Percentiles rank a stretch among this genome's conserved stretches.
Conservation (phyloP, 2,113 vertebrate genomes). For the Pomatorhinus ruficollis region DNA sequence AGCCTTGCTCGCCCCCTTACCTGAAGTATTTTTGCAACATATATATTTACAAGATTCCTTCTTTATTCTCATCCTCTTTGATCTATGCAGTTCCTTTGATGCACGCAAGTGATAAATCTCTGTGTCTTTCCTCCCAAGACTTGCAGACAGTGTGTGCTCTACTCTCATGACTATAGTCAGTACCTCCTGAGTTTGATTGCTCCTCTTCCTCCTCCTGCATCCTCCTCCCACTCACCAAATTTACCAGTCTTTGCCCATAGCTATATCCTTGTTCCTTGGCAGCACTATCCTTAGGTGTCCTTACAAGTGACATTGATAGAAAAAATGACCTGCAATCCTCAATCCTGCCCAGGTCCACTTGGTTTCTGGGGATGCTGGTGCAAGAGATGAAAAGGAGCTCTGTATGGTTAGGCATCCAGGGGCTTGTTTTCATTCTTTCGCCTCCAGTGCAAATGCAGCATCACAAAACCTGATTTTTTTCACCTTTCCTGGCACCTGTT, state of each 20-base stretch:
- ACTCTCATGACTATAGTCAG: not conserved
- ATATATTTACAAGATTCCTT: not conserved
- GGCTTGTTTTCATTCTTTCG: not conserved
- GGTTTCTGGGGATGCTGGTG: not conserved
- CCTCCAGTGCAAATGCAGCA: not conserved
- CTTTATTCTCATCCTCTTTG: constrained; percentile 16
- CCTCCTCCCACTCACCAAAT: not conserved
- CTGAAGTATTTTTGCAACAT: constrained; percentile 12
- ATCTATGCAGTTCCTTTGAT: constrained; percentile 9
- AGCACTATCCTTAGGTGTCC: not conserved
- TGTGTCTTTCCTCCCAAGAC: not conserved
- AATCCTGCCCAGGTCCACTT: not conserved
- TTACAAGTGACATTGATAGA: not conserved
- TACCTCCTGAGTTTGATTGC: not conserved
- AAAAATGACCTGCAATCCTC: not conserved
- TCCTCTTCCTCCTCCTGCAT: not conserved
- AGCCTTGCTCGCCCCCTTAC: not conserved
- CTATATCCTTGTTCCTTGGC: not conserved
- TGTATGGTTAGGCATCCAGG: no score
- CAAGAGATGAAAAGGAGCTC: not conserved
- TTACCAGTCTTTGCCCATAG: not conserved
- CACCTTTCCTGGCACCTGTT: not conserved
- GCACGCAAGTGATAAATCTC: not conserved
- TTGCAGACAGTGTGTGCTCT: not conserved
- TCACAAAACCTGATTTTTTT: not conserved